Base-by-base conservation (phyloP, 2,113 vertebrate species). In the Brachyhypopomus occidentalis region DNA sequence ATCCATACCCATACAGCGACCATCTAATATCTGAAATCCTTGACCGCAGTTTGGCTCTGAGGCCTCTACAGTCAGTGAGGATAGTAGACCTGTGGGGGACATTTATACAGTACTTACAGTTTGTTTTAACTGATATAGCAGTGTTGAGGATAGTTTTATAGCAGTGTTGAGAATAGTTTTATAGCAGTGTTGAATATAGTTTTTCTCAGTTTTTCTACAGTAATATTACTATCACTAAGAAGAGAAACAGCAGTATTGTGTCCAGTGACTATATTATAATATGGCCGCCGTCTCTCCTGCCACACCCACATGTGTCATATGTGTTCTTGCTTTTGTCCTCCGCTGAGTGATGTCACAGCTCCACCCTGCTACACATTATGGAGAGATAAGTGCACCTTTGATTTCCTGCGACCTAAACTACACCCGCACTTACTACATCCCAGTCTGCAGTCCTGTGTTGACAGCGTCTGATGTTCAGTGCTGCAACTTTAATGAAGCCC, bases 391-490 rank as follows among this genome's bases (percentile, higher is more conserved):
- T 17, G 36, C 72, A 79, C 70, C 76, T 79, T 38, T 69, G 64
- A 77, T 83, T 85, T 85, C 84, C 77, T 83, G 84, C 76, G n/a
- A 23, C 30, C 41, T 79, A 23, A 41, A 66, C 77, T 84, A 72
- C 78, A 19, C 16, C 4, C 48, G 9, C 30, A 52, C 14, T 8
- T 38, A n/a, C 60, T 30, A 60, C 16, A 30, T 62, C 17, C 30
- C 64, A 80, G 11, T 22, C 23, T 22, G 8, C 58, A 8, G 4
- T 38, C 20, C 45, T 36, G 34, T 20, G 36, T 41, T 41, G 9
- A 6, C 41, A 6, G 5, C 9, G 5, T 41, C 5, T 41, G 41
- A 8, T 41, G 5, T 41, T 41, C 41, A 41, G 41, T 41, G 41
- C 41, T 41, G 41, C 41, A 3, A 4, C 5, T 41, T 41, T 41